A percentile compares a stretch with the other conserved stretches of the same genome.
Conservation (phyloP, 2,113 vertebrate genomes). For the Silurus asotus region DNA sequence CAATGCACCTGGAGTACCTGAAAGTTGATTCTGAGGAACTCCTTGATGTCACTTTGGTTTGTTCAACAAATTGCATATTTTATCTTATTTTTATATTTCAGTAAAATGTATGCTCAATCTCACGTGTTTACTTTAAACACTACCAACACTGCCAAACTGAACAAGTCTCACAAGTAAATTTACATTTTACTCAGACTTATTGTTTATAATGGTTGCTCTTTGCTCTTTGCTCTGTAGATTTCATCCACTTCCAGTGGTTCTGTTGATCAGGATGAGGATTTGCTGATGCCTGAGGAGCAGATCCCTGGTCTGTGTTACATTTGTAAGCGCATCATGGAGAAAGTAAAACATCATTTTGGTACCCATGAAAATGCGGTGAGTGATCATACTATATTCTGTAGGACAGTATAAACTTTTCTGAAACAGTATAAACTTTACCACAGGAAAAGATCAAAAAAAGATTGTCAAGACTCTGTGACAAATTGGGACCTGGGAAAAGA, state of each 20-base stretch:
- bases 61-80: background rate
- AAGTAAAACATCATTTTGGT: constrained; percentile 29
- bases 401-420: background rate
- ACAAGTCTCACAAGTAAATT: too few species aligned
- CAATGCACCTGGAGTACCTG: constrained; percentile 20
- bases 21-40: constrained; percentile 36
- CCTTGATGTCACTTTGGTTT: constrained; percentile 19
- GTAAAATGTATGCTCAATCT: background rate
- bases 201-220: background rate
- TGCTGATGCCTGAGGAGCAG: background rate
- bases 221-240: background rate
- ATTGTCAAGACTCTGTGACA: constrained; percentile 44
- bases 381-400: background rate
- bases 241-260: background rate
- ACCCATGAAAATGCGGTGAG: constrained; percentile 44
- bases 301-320: constrained; percentile 58
- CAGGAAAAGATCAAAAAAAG: constrained; percentile 41
- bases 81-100: background rate
- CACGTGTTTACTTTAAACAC: background rate
- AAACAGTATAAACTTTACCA: background rate
- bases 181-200: background rate
- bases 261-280: background rate
- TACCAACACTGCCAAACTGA: background rate
- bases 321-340: constrained; percentile 58
- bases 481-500: constrained; percentile 50